Base-by-base conservation (phyloP, 2,113 vertebrate species). In the Pterocles gutturalis region DNA sequence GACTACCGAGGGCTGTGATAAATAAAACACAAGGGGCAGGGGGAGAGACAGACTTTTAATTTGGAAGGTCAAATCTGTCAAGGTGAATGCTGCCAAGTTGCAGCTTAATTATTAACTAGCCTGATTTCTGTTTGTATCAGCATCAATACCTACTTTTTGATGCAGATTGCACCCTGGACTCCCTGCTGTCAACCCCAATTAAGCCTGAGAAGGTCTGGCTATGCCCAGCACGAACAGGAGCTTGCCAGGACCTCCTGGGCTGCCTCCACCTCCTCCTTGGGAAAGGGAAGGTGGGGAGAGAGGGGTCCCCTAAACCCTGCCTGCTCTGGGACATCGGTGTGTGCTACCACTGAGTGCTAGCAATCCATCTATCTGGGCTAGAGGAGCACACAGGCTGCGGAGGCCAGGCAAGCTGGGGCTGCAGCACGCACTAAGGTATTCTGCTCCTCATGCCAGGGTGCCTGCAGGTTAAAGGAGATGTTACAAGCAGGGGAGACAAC, bases 31-130 rank as follows among this genome's bases (percentile, higher is more conserved):
- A 19, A 57, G 31, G 34, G 21, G 58, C 5, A 7, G 9, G 18
- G 17, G 22, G 58, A 54, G 62, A 66, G 62, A 76, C n/a, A 83
- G 29, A 31, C n/a, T 62, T 79, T 81, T 87, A 91, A 91, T 96
- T 93, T 91, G 88, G 90, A 96, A 95, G 92, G 93, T 95, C 93
- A 97, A 76, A 34, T 81, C 64, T 95, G 92, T 94, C 95, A 97
- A 97, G 94, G 96, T 97, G 94, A 97, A 93, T 17, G 77, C 70
- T 95, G 94, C 92, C 94, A 93, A 97, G 65, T 29, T 75, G 64
- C 71, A 89, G 91, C 83, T 98, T 95, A 97, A 97, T 97, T 94
- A 97, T 96, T 97, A 97, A 97, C 87, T 79, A 98, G 70, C 60
- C 82, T 86, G 92, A 92, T 94, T 97, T 94, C 92, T 94, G 83